Evolutionary conservation across 2,113 vertebrate genomes (phyloP).

Genomic region (Hystrix cristata): DNA sequence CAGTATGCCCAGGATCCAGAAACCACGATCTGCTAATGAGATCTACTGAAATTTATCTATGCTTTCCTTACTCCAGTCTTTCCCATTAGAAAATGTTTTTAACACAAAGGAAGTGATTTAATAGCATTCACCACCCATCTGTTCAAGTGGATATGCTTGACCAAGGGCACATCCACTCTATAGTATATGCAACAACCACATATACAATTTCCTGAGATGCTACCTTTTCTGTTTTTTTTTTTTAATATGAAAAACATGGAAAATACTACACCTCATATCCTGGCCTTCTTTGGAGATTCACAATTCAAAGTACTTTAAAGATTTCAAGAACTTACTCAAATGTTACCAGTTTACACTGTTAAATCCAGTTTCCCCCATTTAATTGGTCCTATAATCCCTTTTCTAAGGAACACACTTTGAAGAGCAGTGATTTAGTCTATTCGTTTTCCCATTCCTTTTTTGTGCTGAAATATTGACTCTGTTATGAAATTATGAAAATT

Average conservation of each 20-base stretch:
- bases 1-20: neutral
- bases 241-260: neutral
- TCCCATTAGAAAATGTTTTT: constrained; percentile 21
- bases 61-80: neutral
- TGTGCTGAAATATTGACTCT: constrained; percentile 31
- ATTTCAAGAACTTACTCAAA: neutral
- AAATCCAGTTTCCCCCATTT: neutral
- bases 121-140: neutral
- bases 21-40: neutral
- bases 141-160: neutral
- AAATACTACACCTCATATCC: neutral
- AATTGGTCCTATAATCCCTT: neutral
- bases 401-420: neutral
- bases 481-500: constrained; percentile 51
- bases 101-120: neutral
- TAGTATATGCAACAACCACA: neutral
- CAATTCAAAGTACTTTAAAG: neutral
- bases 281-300: neutral
- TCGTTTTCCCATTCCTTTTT: constrained; percentile 31
- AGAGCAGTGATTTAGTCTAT: constrained; percentile 40
- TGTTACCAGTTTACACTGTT: neutral
- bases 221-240: neutral
- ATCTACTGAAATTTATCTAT: neutral
- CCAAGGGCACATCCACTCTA: neutral
- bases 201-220: neutral